A percentile compares a stretch with the other conserved stretches of the same genome.
Conservation (phyloP, 2,888 invertebrate genomes). For the Rhaphigaster nebulosa region DNA sequence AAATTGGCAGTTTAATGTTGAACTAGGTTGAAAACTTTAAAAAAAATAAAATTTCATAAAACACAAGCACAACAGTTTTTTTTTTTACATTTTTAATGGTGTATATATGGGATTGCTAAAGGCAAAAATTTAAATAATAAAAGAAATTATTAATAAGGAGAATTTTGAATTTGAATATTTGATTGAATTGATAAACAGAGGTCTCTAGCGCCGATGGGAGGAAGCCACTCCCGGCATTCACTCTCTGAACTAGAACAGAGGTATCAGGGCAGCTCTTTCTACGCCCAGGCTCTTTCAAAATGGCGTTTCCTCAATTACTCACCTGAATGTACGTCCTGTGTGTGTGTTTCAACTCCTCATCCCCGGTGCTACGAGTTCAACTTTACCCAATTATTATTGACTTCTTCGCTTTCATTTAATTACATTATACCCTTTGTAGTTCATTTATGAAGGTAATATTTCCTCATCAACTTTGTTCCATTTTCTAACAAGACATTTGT, state of each 20-base stretch:
- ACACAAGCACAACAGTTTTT: too few relatives aligned
- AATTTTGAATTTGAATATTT: neutral
- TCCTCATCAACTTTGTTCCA: slow-evolving; percentile 53
- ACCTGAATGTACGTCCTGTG: slow-evolving; percentile 29
- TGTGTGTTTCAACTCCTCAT: neutral
- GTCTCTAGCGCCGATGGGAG: neutral
- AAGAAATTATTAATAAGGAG: neutral
- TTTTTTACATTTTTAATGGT: neutral
- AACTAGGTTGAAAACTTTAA: neutral
- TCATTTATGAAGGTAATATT: slow-evolving; percentile 55
- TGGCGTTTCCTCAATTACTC: slow-evolving; percentile 42
- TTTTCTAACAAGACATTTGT: slow-evolving; percentile 52
- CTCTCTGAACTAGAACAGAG: neutral
- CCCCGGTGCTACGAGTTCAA: neutral
- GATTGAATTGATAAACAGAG: neutral
- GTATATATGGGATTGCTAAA: too few relatives aligned
- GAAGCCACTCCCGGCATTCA: slow-evolving; percentile 42
- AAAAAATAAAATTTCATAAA: too few relatives aligned
- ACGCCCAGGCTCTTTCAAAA: slow-evolving; percentile 45
- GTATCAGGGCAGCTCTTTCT: slow-evolving; percentile 6
- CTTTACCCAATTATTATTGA: slow-evolving; percentile 1
- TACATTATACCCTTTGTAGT: neutral
- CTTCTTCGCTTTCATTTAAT: slow-evolving; percentile 31
- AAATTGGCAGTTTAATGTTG: neutral
- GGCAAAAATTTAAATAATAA: neutral